These are phyloP conservation scores for Desmodus rotundus DNA, from an alignment of 2,113 vertebrate species.

Conservation along the genomic window DNA sequence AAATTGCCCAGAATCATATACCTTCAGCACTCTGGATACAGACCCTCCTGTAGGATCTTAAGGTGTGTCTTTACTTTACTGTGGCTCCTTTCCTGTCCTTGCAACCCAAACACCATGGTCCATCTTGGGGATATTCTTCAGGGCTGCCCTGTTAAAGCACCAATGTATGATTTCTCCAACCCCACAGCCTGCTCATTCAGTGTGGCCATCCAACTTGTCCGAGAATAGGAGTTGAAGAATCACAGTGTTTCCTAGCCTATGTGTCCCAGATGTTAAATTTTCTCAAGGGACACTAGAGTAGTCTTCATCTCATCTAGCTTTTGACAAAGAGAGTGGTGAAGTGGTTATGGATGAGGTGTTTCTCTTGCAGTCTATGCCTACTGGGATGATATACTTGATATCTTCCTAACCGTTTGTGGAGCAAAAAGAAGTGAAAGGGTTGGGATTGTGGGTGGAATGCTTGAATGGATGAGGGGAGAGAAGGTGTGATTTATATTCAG, in stretches of 20 bases:
- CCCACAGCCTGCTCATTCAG: background rate
- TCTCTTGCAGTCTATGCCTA: constrained; percentile 47
- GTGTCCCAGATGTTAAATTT: constrained; percentile 53
- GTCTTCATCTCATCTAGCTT: constrained; percentile 70
- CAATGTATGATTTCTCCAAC: background rate
- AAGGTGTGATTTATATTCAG: constrained; percentile 79
- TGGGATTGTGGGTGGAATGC: constrained; percentile 31
- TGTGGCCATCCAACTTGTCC: background rate
- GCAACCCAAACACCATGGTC: background rate
- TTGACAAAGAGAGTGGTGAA: constrained; percentile 65
- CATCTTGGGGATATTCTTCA: background rate
- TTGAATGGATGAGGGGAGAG: constrained; percentile 55
- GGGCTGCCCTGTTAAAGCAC: background rate
- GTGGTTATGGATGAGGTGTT: constrained; percentile 77
- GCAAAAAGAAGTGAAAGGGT: background rate
- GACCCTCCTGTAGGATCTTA: background rate
- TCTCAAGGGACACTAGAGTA: constrained; percentile 62
- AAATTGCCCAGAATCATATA: background rate
- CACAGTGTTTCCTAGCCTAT: background rate
- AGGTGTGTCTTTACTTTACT: background rate
- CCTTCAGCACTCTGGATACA: background rate
- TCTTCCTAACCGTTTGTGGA: constrained; percentile 67
- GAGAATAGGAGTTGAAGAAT: background rate
- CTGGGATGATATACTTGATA: constrained; percentile 76
- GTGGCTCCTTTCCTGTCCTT: background rate